Evolutionary conservation across 2,797 vertebrate genomes (phyloP), one percentile per base, ranked within the genome.

Genomic region (Dendrocincla tyrannina): DNA sequence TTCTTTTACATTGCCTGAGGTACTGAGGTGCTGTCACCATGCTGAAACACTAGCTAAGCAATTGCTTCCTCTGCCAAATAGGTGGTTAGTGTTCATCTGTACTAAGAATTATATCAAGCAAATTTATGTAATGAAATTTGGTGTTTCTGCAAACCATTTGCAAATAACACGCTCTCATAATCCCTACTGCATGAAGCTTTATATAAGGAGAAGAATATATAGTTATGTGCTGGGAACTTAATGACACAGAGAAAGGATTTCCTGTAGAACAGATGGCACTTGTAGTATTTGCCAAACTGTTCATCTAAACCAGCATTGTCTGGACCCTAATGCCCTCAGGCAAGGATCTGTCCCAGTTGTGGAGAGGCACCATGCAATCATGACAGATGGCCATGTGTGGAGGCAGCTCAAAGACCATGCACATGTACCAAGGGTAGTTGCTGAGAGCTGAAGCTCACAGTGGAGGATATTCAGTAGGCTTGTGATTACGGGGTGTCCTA

Each of bases 251-350:
- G 92, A 91, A 90, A 79, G 92, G 95, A 94, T 96, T 96, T 97
- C 95, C 94, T 95, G 91, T 94, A 50, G 92, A 97, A 96, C 96
- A 96, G 95, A 96, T 97, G 95, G 92, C 79, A 79, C 79, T 93
- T 88, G 89, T 13, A 82, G 91, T 91, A 70, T 92, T 93, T 82
- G 86, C 96, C 94, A 95, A 87, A 87, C 93, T 70, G 59, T 56
- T 91, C 82, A 30, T 93, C 94, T 90, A 79, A 95, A 94, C 96
- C 92, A 96, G 88, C 95, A 96, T 96, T 96, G 95, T 96, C 92
- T 95, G 94, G 89, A 88, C 52, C 73, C 85, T 94, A 89, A 91
- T 91, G 83, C 95, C 94, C 96, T 73, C 89, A 10, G 95, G 96
- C 96, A 91, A 96, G 88, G 92, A 55, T 22, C 95, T 91, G 91